Evolutionary conservation across 2,113 vertebrate species (phyloP).

Genomic region (Cottus gobio): DNA sequence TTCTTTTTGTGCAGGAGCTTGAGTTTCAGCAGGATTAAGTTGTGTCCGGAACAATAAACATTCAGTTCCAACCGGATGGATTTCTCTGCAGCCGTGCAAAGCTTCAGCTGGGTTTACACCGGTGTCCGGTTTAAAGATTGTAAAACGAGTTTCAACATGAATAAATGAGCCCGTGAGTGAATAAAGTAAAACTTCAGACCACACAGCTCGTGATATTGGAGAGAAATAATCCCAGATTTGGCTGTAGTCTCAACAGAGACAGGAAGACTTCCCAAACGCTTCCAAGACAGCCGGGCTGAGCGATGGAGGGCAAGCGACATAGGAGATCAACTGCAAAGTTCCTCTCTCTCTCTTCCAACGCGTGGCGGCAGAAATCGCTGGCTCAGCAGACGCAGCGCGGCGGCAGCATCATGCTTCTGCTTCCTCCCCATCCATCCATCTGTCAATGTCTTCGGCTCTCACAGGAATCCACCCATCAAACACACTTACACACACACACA

Average conservation of each 20-base stretch:
- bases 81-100: background rate
- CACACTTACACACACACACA: background rate
- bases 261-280: background rate
- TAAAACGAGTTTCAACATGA: background rate
- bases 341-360: slow-evolving; percentile 6
- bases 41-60: background rate
- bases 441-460: slow-evolving; percentile 35
- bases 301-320: background rate
- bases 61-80: background rate
- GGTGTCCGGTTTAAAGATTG: background rate
- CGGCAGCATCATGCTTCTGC: slow-evolving; percentile 58
- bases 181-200: background rate
- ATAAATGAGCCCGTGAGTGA: background rate
- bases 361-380: slow-evolving; percentile 38
- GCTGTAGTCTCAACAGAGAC: background rate
- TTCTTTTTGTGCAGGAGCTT: too few relatives aligned
- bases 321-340: slow-evolving; percentile 1
- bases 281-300: slow-evolving; percentile 2
- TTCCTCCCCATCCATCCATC: slow-evolving; percentile 45
- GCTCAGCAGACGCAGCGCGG: slow-evolving; percentile 68
- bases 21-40: slow-evolving; percentile 2
- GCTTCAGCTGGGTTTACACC: background rate
- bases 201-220: background rate
- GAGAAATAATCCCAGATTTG: slow-evolving; percentile 1
- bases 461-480: slow-evolving; percentile 39